Percentiles rank a stretch among this genome's conserved stretches.
These are phyloP conservation scores for Enhydra lutris DNA, from an alignment of 2,113 vertebrate genomes.

Conservation along the genomic window DNA sequence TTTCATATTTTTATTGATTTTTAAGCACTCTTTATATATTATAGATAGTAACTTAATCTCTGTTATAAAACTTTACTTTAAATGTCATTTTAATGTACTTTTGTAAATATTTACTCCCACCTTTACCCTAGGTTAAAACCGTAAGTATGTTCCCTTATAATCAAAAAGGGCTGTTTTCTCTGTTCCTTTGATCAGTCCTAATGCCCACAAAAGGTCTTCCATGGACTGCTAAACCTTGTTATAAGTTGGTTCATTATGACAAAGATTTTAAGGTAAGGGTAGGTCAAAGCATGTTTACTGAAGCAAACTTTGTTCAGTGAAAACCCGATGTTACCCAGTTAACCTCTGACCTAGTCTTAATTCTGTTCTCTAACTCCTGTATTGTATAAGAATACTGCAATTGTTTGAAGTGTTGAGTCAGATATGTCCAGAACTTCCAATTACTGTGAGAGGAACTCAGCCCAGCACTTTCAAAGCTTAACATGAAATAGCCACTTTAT, in stretches of 20 bases:
- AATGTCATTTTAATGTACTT: background rate
- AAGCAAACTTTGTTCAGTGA: background rate
- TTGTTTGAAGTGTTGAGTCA: background rate
- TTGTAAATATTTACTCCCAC: background rate
- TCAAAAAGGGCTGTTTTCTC: background rate
- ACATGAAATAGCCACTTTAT: slow-evolving; percentile 16
- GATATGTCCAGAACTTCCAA: background rate
- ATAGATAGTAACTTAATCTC: background rate
- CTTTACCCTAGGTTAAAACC: background rate
- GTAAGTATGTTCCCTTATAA: background rate
- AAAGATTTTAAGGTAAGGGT: slow-evolving; percentile 29
- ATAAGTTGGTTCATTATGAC: slow-evolving; percentile 19
- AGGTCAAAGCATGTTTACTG: background rate
- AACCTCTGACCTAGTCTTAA: background rate
- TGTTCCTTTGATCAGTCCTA: background rate
- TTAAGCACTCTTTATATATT: slow-evolving; percentile 26
- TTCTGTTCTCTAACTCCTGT: background rate
- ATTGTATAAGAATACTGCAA: background rate
- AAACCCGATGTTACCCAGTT: background rate
- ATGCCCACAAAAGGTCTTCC: background rate
- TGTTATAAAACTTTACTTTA: background rate
- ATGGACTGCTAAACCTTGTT: background rate
- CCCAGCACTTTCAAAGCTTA: background rate
- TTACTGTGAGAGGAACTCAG: background rate
- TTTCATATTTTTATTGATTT: slow-evolving; percentile 29